Evolutionary conservation across 2,113 vertebrate genomes (phyloP), one percentile per base, ranked within the genome.

Genomic region (Lethenteron reissneri): DNA sequence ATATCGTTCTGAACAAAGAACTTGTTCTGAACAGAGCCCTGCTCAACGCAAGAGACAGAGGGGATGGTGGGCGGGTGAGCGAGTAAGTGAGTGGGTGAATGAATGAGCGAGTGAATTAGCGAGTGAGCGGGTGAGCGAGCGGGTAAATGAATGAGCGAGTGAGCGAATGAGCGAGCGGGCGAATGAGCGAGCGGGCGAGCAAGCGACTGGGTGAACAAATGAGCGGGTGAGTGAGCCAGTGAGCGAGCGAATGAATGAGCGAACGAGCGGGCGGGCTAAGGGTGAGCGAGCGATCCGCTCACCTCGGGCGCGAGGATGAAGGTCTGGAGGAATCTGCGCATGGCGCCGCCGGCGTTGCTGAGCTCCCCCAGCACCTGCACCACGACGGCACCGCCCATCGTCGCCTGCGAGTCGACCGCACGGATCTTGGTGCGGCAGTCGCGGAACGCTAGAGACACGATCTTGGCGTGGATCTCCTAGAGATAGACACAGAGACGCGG

Each of bases 1-100:
- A 99, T 91, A 59, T 99, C 94, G 0, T 96, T 99, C 78, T 97
- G 94, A 73, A 99, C 91, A 74, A 97, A 96, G 79, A 99, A 99
- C 74, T 99, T 95, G 79, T 96, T 99, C 71, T 92, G 87, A 71
- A 96, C 90, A 13, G 90, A 95, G 1, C 94, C 94, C 92, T 99
- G 72, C 41, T 41, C 41, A 41, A 5, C 41, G 41, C 41, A 41
- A 5, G 41, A 41, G 41, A 41, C 41, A 41, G 41, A 7, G 4
- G 41, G 41, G 41, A 41, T 5, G 41, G 41, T 41, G 41, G 41
- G 41, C 41, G 41, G 41, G 41, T 41, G 41, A 41, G 5, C 41
- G 41, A 41, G 5, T 41, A 25, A 25, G 25, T 25, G 25, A 25
- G 25, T 3, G 41, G 41, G 41, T 41, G 6, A 41, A 6, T 41